Percentiles rank a stretch among this genome's conserved stretches.
These are phyloP conservation scores for Physocephala rufipes DNA, from an alignment of 2,888 invertebrate genomes.

Conservation along the genomic window DNA sequence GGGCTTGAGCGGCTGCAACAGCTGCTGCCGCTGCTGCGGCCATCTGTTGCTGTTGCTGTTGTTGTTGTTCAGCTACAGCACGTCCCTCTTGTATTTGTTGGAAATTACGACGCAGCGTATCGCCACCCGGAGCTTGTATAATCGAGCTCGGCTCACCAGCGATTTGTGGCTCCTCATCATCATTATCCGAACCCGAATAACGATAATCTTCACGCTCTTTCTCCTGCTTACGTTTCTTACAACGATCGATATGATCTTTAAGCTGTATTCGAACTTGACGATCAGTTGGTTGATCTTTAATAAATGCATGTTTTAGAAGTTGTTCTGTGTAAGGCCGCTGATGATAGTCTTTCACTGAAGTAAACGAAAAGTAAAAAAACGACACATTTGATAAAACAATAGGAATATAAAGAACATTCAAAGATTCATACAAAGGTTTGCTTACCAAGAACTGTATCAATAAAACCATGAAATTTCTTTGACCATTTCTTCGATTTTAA, in stretches of 20 bases:
- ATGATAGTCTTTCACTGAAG: slow-evolving; percentile 95
- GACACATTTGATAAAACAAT: slow-evolving; percentile 12
- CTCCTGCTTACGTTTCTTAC: slow-evolving; percentile 94
- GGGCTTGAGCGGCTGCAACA: slow-evolving; percentile 54
- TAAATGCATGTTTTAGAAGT: slow-evolving; percentile 95
- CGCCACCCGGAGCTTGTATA: slow-evolving; percentile 86
- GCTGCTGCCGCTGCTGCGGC: slow-evolving; percentile 56
- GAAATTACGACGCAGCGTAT: slow-evolving; percentile 96
- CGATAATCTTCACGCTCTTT: slow-evolving; percentile 82
- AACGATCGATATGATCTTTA: slow-evolving; percentile 98
- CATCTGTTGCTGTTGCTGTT: slow-evolving; percentile 67
- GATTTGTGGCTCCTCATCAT: slow-evolving; percentile 91
- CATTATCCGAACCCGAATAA: slow-evolving; percentile 97
- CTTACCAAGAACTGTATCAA: slow-evolving; percentile 89
- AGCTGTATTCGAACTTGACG: slow-evolving; percentile 97
- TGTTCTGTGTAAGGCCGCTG: slow-evolving; percentile 98
- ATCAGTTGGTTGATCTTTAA: slow-evolving; percentile 98
- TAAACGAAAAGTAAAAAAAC: slow-evolving; percentile 15
- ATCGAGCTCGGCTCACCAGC: slow-evolving; percentile 96
- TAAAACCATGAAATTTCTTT: slow-evolving; percentile 97
- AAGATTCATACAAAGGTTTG: background rate
- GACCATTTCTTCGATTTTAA: slow-evolving; percentile 98
- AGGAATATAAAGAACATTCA: background rate
- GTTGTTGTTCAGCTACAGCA: slow-evolving; percentile 72
- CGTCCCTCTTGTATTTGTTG: slow-evolving; percentile 92